These are phyloP conservation scores for Leucoraja ocellata DNA, from an alignment of 2,797 vertebrate genomes.

Conservation along the genomic window DNA sequence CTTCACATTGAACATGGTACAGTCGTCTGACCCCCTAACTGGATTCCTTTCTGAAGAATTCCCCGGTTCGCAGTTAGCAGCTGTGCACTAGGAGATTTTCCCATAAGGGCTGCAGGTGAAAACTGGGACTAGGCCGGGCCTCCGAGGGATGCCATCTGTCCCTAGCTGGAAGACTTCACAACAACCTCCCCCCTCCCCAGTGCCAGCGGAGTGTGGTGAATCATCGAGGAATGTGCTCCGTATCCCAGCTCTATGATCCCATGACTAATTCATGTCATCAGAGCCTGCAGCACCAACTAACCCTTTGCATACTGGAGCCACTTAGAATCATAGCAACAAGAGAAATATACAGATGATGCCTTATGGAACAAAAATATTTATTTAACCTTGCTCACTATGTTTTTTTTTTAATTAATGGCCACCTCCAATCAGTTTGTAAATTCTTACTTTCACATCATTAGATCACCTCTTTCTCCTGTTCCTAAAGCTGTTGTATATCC, in stretches of 20 bases:
- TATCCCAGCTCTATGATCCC: conserved; percentile 43
- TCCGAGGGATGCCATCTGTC: conserved; percentile 65
- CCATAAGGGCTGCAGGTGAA: conserved; percentile 72
- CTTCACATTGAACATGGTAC: neutral
- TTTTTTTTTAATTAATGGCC: neutral
- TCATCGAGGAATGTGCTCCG: conserved; percentile 60
- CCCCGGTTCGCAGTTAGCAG: conserved; percentile 51
- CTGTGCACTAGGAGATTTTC: conserved; percentile 62
- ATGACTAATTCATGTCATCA: conserved; percentile 50
- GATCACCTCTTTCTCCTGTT: neutral
- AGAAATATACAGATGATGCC: neutral
- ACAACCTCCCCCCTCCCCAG: conserved; percentile 51
- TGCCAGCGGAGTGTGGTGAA: conserved; percentile 59
- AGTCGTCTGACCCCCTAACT: neutral
- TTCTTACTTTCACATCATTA: neutral
- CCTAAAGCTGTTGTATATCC: neutral
- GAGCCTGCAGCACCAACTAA: conserved; percentile 36
- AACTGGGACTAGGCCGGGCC: conserved; percentile 61
- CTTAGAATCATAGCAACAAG: conserved; percentile 22
- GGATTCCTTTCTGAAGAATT: conserved; percentile 42
- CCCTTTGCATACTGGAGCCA: conserved; percentile 39
- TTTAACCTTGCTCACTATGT: neutral
- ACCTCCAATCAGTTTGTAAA: neutral
- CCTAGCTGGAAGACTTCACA: conserved; percentile 42
- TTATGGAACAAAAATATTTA: neutral